A percentile compares a stretch with the other conserved stretches of the same genome.
Evolutionary conservation across 1,140 invertebrate species (phyloP).

Genomic region (Prorops nasuta): DNA sequence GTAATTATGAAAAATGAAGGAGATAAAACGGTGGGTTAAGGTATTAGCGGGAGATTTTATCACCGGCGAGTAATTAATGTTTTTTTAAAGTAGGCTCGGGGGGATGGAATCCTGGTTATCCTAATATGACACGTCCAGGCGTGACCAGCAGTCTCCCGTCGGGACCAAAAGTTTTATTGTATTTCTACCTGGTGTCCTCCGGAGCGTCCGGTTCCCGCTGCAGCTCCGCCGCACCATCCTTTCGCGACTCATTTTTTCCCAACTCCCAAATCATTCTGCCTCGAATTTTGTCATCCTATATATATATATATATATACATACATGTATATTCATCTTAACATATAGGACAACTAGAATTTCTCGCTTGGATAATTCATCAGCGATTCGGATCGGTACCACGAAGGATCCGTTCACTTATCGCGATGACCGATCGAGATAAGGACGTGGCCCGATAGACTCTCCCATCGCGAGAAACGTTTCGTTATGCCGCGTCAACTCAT

Average conservation of each 20-base stretch:
- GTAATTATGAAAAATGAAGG: too few species aligned
- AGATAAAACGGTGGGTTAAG: too few species aligned
- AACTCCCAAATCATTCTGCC: background rate
- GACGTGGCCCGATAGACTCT: conserved; percentile 7
- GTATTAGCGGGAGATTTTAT: too few species aligned
- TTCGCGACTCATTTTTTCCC: background rate
- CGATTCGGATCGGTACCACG: background rate
- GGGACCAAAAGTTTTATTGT: conserved; percentile 21
- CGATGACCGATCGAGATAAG: conserved; percentile 18
- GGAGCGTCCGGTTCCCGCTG: conserved; percentile 13
- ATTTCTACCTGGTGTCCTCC: conserved; percentile 26
- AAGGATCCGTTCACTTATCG: conserved; percentile 4
- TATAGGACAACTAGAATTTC: too few species aligned
- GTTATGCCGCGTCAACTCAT: conserved; percentile 3
- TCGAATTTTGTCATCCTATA: background rate
- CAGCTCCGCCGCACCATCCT: conserved; percentile 16
- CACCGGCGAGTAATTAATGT: too few species aligned
- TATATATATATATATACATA: too few species aligned
- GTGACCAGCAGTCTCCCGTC: conserved; percentile 24
- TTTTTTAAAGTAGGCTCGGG: too few species aligned
- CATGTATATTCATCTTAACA: too few species aligned
- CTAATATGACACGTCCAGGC: conserved; percentile 33
- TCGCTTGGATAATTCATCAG: too few species aligned
- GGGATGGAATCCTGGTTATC: conserved; percentile 29
- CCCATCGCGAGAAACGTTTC: conserved; percentile 10